Conservation (phyloP, 2,888 invertebrate species). For the Agrenia bidenticulata region DNA sequence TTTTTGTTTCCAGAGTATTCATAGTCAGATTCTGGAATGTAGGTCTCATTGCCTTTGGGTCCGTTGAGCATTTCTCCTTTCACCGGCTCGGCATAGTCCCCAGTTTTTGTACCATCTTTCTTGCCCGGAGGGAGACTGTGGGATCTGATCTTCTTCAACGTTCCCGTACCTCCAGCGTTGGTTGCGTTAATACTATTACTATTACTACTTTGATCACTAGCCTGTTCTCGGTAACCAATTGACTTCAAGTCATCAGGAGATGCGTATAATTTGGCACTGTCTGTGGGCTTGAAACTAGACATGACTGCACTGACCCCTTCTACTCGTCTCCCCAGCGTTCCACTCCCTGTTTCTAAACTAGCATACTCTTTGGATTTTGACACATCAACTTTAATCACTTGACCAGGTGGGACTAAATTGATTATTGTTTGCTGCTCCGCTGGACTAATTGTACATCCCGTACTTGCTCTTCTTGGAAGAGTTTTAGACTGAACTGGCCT, state of each 20-base stretch:
- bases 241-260: slow-evolving; percentile 80
- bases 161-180: slow-evolving; percentile 32
- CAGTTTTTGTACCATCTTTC: slow-evolving; percentile 41
- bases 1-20: neutral
- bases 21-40: neutral
- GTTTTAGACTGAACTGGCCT: slow-evolving; percentile 53
- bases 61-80: neutral
- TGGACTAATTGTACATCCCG: slow-evolving; percentile 51
- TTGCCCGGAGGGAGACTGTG: slow-evolving; percentile 56
- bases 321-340: slow-evolving; percentile 33
- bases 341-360: slow-evolving; percentile 51
- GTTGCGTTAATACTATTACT: neutral
- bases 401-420: slow-evolving; percentile 53
- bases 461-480: slow-evolving; percentile 49
- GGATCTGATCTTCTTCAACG: slow-evolving; percentile 52
- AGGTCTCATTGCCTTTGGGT: neutral
- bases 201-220: slow-evolving; percentile 15
- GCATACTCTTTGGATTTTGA: slow-evolving; percentile 56
- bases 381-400: slow-evolving; percentile 66
- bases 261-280: slow-evolving; percentile 82
- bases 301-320: slow-evolving; percentile 59
- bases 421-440: slow-evolving; percentile 53
- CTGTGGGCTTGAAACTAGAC: slow-evolving; percentile 86
- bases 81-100: slow-evolving; percentile 50
- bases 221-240: slow-evolving; percentile 61